Conservation (phyloP, 1,140 invertebrate species). For the Heliconius melpomene region DNA sequence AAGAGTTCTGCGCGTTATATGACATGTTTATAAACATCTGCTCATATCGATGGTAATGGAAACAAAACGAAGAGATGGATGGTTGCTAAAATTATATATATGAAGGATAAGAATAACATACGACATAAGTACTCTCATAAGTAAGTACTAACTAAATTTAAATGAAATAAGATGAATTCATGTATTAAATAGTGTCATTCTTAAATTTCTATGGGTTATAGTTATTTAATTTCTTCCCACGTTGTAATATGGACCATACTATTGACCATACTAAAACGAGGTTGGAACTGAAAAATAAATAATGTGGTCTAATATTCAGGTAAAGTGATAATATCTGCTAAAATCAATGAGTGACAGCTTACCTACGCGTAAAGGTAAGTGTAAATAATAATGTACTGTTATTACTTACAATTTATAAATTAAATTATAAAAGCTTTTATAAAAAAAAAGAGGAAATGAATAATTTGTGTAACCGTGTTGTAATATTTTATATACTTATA, state of each 20-base stretch:
- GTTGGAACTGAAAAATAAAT: no score
- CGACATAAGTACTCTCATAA: neutral
- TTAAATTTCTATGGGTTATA: no score
- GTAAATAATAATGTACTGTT: no score
- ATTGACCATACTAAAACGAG: no score
- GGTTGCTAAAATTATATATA: slow-evolving; percentile 6
- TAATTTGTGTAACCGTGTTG: neutral
- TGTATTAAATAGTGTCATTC: neutral
- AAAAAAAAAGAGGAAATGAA: neutral
- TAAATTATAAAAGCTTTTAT: neutral
- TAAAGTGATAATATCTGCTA: no score
- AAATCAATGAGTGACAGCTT: no score
- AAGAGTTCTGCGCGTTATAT: slow-evolving; percentile 17
- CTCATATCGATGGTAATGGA: slow-evolving; percentile 23
- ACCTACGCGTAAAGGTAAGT: no score
- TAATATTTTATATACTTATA: neutral
- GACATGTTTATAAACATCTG: slow-evolving; percentile 34
- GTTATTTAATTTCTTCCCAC: no score
- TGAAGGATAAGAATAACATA: neutral
- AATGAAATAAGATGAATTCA: neutral
- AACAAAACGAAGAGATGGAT: slow-evolving; percentile 15
- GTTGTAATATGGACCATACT: no score
- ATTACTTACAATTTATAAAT: neutral
- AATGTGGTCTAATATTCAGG: no score
- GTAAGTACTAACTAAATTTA: neutral